phyloP scores from a whole-genome alignment of 2,797 vertebrate genomes.

The Sardinella longiceps region DNA sequence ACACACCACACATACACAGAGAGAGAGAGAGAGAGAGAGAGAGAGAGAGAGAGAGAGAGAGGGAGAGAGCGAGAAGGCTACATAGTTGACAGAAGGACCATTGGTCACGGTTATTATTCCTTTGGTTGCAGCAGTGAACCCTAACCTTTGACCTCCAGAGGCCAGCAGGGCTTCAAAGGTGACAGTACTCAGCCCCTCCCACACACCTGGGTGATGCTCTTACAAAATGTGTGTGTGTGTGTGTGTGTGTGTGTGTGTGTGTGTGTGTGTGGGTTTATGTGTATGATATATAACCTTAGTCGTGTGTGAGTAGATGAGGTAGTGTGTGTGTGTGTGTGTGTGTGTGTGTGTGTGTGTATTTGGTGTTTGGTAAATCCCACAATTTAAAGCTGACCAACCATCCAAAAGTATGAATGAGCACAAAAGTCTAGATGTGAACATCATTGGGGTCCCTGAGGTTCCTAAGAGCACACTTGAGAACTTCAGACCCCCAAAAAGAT shows the following conservation, averaged over 20 bases:
- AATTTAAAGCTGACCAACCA: no score
- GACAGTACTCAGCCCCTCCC: background rate
- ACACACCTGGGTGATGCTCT: background rate
- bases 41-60: no score
- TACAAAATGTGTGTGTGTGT: background rate
- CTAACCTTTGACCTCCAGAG: background rate
- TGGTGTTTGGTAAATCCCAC: background rate
- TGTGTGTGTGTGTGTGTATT: background rate
- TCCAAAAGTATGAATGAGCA: no score
- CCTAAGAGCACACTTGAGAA: no score
- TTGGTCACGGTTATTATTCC: background rate
- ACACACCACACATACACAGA: background rate
- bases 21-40: no score
- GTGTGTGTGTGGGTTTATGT: background rate
- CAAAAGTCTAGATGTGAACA: no score
- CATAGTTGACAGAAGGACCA: background rate
- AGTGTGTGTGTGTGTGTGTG: constrained; percentile 1
- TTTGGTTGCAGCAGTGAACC: background rate
- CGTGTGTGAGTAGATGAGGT: background rate
- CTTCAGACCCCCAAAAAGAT: no score
- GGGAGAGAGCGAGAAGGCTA: no score
- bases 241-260: background rate
- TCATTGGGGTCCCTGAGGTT: no score
- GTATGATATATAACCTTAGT: background rate
- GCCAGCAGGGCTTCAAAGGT: background rate